These are phyloP conservation scores for Neolamprologus tretocephalus DNA, from an alignment of 2,113 vertebrate genomes.

Conservation along the genomic window DNA sequence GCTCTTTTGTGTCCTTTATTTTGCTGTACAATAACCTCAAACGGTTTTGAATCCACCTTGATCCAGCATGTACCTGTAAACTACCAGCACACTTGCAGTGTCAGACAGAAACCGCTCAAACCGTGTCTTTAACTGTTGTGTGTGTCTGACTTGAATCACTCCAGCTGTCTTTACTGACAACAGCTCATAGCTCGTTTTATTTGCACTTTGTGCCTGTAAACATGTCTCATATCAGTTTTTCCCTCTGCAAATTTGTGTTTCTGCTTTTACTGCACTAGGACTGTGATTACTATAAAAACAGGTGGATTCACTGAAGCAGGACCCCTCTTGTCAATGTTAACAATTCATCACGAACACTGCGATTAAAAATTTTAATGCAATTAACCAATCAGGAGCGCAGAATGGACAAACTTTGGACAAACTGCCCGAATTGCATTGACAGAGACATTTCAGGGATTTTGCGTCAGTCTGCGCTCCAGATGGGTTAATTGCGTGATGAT, in stretches of 20 bases:
- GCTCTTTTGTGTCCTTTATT: background rate
- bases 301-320: background rate
- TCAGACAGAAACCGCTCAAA: background rate
- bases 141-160: background rate
- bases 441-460: background rate
- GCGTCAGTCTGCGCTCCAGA: background rate
- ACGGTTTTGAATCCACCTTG: background rate
- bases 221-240: background rate
- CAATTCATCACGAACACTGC: background rate
- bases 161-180: background rate
- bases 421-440: background rate
- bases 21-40: background rate
- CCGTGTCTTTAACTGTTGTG: background rate
- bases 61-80: background rate
- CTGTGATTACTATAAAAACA: background rate
- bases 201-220: background rate
- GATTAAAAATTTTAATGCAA: background rate
- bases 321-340: background rate
- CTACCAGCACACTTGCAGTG: background rate
- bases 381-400: background rate
- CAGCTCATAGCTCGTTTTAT: background rate
- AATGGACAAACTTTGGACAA: background rate
- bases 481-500: fast-evolving
- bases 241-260: background rate
- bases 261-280: background rate